These are phyloP conservation scores for Drosophila mimetica DNA, from an alignment of 2,888 invertebrate genomes.

Conservation along the genomic window DNA sequence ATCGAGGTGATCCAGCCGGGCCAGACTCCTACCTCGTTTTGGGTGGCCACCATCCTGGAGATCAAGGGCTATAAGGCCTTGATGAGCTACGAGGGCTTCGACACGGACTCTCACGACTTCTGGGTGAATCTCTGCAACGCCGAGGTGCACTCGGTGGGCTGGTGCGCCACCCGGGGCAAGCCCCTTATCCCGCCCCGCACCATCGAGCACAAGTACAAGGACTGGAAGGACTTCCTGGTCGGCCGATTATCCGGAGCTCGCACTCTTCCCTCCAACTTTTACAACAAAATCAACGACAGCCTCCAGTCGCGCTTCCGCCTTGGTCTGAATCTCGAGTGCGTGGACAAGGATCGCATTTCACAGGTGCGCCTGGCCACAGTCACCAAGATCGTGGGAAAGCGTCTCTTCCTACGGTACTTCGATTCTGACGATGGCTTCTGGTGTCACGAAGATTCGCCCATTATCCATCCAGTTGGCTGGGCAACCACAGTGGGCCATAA, in stretches of 20 bases:
- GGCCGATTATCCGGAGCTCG: constrained; percentile 97
- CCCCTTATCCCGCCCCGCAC: constrained; percentile 97
- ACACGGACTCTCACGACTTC: constrained; percentile 95
- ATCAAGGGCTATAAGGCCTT: constrained; percentile 94
- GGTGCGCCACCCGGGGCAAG: constrained; percentile 98
- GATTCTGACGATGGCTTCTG: constrained; percentile 96
- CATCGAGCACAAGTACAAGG: constrained; percentile 96
- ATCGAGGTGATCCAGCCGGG: constrained; percentile 87
- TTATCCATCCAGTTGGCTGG: constrained; percentile 99
- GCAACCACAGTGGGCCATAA: constrained; percentile 95
- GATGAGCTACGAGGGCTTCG: constrained; percentile 96
- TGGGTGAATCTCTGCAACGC: constrained; percentile 98
- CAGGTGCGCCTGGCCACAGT: constrained; percentile 96
- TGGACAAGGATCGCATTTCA: constrained; percentile 97
- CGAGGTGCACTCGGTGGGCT: constrained; percentile 98
- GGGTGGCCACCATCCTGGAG: constrained; percentile 97
- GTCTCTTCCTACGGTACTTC: constrained; percentile 95
- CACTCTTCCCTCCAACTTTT: constrained; percentile 96
- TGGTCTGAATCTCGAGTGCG: constrained; percentile 95
- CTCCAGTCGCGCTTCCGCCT: constrained; percentile 92
- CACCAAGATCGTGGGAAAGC: constrained; percentile 95
- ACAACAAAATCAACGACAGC: constrained; percentile 93
- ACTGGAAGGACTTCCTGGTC: constrained; percentile 98
- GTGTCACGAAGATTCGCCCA: constrained; percentile 97
- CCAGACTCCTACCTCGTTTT: constrained; percentile 92